A percentile compares a stretch with the other conserved stretches of the same genome.
Evolutionary conservation across 1,140 invertebrate genomes (phyloP).

Genomic region (Cotesia typhae): DNA sequence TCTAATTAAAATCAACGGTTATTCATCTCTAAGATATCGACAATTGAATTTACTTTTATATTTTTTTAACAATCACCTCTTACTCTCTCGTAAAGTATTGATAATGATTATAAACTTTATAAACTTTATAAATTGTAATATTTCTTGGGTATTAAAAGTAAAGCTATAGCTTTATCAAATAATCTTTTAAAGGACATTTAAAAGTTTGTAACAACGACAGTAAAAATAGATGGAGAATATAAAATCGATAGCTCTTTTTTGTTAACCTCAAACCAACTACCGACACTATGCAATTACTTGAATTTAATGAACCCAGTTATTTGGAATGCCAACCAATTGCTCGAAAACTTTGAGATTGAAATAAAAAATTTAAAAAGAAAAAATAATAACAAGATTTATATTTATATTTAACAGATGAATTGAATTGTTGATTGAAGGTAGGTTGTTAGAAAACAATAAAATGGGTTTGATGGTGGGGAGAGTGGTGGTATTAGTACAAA

Average conservation of each 20-base stretch:
- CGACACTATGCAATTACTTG: background rate
- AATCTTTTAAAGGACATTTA: too few species aligned
- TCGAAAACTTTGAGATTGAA: conserved; percentile 18
- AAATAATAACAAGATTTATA: background rate
- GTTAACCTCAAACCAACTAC: background rate
- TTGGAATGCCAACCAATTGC: conserved; percentile 3
- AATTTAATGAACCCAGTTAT: conserved; percentile 14
- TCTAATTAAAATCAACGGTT: conserved; percentile 10
- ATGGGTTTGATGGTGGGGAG: conserved; percentile 2
- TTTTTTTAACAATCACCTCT: too few species aligned
- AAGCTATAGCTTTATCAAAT: too few species aligned
- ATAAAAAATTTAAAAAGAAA: background rate
- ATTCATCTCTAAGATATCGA: too few species aligned
- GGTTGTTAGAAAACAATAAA: conserved; percentile 18
- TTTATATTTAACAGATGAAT: background rate
- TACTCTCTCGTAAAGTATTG: too few species aligned
- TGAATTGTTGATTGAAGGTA: conserved; percentile 24
- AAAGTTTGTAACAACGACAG: background rate
- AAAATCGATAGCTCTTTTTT: background rate
- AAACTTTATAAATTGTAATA: too few species aligned
- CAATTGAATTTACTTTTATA: too few species aligned
- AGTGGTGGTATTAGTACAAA: background rate
- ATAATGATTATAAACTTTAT: too few species aligned
- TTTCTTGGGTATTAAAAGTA: too few species aligned
- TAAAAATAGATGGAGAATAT: background rate